Base-by-base conservation (phyloP, 2,888 invertebrate species). In the Ramazzottius varieornatus region DNA sequence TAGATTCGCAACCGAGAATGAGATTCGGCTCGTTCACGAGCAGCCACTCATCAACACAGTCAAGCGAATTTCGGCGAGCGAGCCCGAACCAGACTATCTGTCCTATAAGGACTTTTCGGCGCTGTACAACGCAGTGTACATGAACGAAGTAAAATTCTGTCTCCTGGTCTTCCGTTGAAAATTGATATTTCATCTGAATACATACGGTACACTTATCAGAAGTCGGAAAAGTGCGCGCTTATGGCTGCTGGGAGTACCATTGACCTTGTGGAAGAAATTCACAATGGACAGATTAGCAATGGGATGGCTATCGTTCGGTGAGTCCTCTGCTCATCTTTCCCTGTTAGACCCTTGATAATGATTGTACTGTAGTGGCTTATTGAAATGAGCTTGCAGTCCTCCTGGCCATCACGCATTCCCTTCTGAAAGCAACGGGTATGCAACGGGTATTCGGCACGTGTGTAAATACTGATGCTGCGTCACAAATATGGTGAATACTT, bases 311-410 rank as follows among this genome's bases (percentile, higher is more conserved):
- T 29, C 8, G 29, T 54, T 8, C 54, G 54, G 54, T 54, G 29
- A 54, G 29, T 54, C 29, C 24, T 4, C 24, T 8, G 29, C 8
- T 29, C 29, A 54, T 29, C n/a, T n/a, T n/a, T n/a, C n/a, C n/a
- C n/a, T n/a, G n/a, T n/a, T n/a, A n/a, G n/a, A n/a, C n/a, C n/a
- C 20, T n/a, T 29, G 29, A 24, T 13, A 29, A 29, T 24, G 29
- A 54, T 4, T 54, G 64, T 24, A 8, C 32, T 32, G n/a, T 32
- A 32, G 16, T 33, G 13, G 4, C 4, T 64, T 64, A 33, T 64
- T 16, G 33, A 33, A 29, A 33, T 54, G 65, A 24, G 63, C 67
- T 64, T 66, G 63, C 67, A 75, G 76, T 68, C 76, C 76, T 20
- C 67, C 67, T 20, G 67, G 67, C 32, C 67, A 67, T 33, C 67